A percentile compares a stretch with the other conserved stretches of the same genome.
Evolutionary conservation across 2,888 invertebrate species (phyloP).

Genomic region (Idaea biselata): DNA sequence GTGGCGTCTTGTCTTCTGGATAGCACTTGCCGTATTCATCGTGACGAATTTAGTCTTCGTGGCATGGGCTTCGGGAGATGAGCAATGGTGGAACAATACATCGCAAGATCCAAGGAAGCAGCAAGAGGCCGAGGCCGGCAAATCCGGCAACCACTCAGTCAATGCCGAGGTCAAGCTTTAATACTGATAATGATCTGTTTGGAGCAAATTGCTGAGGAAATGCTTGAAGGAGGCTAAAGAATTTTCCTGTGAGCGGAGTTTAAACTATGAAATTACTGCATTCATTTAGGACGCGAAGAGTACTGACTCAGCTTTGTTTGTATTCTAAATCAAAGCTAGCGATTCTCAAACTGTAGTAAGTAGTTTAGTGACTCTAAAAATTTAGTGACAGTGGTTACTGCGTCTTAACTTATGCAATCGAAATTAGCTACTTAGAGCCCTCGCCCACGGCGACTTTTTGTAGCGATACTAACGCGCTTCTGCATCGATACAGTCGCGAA

Average conservation of each 20-base stretch:
- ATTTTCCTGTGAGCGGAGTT: constrained; percentile 26
- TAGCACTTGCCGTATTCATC: constrained; percentile 86
- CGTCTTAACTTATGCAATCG: too few species aligned
- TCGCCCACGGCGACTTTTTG: too few species aligned
- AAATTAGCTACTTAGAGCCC: too few species aligned
- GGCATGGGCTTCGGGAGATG: constrained; percentile 87
- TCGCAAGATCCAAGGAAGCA: constrained; percentile 55
- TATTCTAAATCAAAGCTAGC: not conserved
- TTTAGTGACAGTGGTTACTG: too few species aligned
- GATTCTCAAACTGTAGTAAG: not conserved
- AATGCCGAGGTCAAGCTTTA: constrained; percentile 65
- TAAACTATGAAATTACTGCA: not conserved
- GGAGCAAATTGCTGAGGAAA: constrained; percentile 11
- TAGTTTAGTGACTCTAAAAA: too few species aligned
- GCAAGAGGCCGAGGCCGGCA: constrained; percentile 43
- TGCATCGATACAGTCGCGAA: too few species aligned
- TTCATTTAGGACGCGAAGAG: not conserved
- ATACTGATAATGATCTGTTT: constrained; percentile 25
- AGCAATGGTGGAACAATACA: constrained; percentile 87
- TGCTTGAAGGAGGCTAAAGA: constrained; percentile 21
- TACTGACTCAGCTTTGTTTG: constrained; percentile 8
- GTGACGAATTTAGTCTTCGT: constrained; percentile 86
- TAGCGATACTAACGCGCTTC: too few species aligned
- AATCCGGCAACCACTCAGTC: constrained; percentile 38
- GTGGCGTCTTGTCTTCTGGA: constrained; percentile 92